These are phyloP conservation scores for Troides oblongomaculatus DNA, from an alignment of 2,888 invertebrate genomes.

Conservation along the genomic window DNA sequence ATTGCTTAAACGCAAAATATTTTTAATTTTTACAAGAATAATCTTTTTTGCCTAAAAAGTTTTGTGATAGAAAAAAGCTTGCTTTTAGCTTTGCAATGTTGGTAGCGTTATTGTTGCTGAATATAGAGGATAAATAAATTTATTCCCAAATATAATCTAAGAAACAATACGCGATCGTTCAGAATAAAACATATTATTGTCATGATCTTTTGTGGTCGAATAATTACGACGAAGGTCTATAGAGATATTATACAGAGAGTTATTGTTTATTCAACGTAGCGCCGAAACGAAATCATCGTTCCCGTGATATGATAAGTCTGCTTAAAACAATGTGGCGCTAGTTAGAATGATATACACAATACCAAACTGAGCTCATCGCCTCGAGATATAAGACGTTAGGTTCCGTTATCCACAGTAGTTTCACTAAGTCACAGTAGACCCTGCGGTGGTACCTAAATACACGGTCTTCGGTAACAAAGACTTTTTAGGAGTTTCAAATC, in stretches of 20 bases:
- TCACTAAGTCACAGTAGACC: too few species aligned
- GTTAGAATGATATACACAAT: too few species aligned
- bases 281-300: too few species aligned
- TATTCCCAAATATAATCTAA: conserved; percentile 16
- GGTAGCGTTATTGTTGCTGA: conserved; percentile 3
- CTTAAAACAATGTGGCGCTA: too few species aligned
- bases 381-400: too few species aligned
- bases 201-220: conserved; percentile 61
- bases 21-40: not conserved
- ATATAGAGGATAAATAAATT: conserved; percentile 11
- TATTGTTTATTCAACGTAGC: not conserved
- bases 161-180: conserved; percentile 34
- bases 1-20: conserved; percentile 17
- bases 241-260: conserved; percentile 30
- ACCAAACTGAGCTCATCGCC: too few species aligned
- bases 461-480: too few species aligned
- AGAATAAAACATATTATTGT: conserved; percentile 75
- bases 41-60: too few species aligned
- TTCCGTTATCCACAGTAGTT: too few species aligned
- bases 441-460: too few species aligned
- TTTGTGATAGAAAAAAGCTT: too few species aligned
- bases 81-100: not conserved
- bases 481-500: not conserved
- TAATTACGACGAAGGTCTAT: conserved; percentile 33
- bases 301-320: too few species aligned